Percentiles rank a stretch among this genome's conserved stretches.
Evolutionary conservation across 2,888 invertebrate genomes (phyloP).

Genomic region (Muscina levida): DNA sequence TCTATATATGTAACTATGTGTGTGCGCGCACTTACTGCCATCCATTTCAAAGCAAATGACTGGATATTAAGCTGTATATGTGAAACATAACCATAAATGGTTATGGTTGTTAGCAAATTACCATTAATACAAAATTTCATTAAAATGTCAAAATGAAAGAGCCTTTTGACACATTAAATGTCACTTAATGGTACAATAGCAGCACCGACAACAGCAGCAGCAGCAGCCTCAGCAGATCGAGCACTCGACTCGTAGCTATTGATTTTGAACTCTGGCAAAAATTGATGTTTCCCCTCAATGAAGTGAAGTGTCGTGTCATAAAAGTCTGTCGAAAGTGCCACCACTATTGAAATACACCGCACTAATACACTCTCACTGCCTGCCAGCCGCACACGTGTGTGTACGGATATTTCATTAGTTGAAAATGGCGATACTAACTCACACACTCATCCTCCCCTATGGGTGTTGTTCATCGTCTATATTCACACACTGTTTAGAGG

Average conservation of each 20-base stretch:
- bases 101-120: conserved; percentile 44
- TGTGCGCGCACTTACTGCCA: too few relatives aligned
- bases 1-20: too few relatives aligned
- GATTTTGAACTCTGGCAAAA: conserved; percentile 40
- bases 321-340: conserved; percentile 47
- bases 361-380: neutral
- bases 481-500: too few relatives aligned
- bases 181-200: conserved; percentile 54
- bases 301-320: conserved; percentile 41
- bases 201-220: neutral
- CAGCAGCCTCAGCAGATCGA: conserved; percentile 9
- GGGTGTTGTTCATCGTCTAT: neutral
- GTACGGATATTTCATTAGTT: conserved; percentile 25
- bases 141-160: conserved; percentile 50
- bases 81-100: conserved; percentile 28
- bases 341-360: conserved; percentile 10
- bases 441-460: neutral
- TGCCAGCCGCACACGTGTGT: neutral
- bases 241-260: neutral
- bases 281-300: conserved; percentile 30
- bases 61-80: too few relatives aligned
- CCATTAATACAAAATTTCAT: conserved; percentile 54
- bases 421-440: neutral
- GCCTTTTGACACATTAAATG: conserved; percentile 61
- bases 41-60: too few relatives aligned